Evolutionary conservation across 2,888 invertebrate genomes (phyloP), one percentile per base, ranked within the genome.

Genomic region (Amorpha juglandis): DNA sequence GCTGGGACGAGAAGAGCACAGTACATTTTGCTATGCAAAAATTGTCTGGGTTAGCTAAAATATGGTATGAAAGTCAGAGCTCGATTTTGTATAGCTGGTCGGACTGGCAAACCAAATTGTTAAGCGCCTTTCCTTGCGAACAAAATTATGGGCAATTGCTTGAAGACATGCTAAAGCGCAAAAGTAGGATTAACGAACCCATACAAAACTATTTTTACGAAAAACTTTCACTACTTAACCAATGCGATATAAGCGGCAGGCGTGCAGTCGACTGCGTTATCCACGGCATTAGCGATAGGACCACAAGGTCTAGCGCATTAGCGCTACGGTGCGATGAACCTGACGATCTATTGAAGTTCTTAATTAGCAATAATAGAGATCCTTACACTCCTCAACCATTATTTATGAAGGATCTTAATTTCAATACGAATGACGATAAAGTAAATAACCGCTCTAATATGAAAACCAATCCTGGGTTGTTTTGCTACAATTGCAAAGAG

Each of bases 401-500:
- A 6, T 12, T 3, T 14, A 0, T 0, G 2, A 47, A 35, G 3
- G 7, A 35, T 7, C 7, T 6, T 35, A 35, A 35, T 3, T 35
- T 35, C 35, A 35, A 7, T 6, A n/a, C n/a, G n/a, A n/a, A n/a
- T n/a, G n/a, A n/a, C n/a, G n/a, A n/a, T n/a, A n/a, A n/a, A n/a
- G n/a, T 35, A 3, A 35, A 7, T 3, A 35, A 35, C 7, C 35
- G 35, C 3, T 35, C 6, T n/a, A 6, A 35, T 12, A 47, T 6
- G 4, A 1, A 6, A n/a, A 12, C 12, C 47, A 14, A 4, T 1
- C 12, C 35, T 35, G n/a, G n/a, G n/a, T 35, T 47, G 3, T 47
- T n/a, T 47, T 47, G 47, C n/a, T 47, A 47, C 47, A 47, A 47
- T 14, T 47, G 47, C n/a, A 47, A n/a, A n/a, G 47, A 47, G n/a